Evolutionary conservation across 2,888 invertebrate species (phyloP).

Genomic region (Trissonchulus sp.): DNA sequence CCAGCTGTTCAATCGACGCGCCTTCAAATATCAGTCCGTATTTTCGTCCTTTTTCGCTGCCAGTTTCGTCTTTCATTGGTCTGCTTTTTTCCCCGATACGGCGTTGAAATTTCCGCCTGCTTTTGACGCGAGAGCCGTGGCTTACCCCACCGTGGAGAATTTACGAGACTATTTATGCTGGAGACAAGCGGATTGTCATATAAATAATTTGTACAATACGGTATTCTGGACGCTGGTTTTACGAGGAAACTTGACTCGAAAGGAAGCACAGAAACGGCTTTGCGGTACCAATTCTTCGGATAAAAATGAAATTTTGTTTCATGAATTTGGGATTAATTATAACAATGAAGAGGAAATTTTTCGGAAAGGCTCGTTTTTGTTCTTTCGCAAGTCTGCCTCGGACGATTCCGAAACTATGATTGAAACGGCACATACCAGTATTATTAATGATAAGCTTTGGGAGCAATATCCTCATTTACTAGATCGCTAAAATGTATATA

Average conservation of each 20-base stretch:
- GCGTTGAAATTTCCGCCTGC: slow-evolving; percentile 74
- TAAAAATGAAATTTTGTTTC: slow-evolving; percentile 86
- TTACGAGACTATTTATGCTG: slow-evolving; percentile 59
- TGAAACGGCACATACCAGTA: background rate
- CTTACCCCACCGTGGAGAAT: slow-evolving; percentile 80
- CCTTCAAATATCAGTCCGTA: slow-evolving; percentile 73
- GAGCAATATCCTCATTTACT: background rate
- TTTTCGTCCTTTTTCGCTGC: slow-evolving; percentile 81
- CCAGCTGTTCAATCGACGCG: slow-evolving; percentile 68
- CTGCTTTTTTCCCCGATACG: slow-evolving; percentile 66
- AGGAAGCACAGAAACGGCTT: slow-evolving; percentile 77
- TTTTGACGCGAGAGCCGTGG: slow-evolving; percentile 81
- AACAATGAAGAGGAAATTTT: slow-evolving; percentile 78
- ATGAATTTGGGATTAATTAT: slow-evolving; percentile 83
- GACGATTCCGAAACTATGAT: background rate
- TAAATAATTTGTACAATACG: slow-evolving; percentile 95
- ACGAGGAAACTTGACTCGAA: slow-evolving; percentile 66
- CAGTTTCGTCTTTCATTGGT: slow-evolving; percentile 80
- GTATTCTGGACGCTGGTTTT: slow-evolving; percentile 85
- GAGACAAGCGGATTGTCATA: slow-evolving; percentile 74
- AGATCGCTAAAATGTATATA: too few species aligned
- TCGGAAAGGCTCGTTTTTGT: slow-evolving; percentile 79
- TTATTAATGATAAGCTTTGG: background rate
- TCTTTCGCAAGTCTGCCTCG: background rate
- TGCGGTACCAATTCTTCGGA: slow-evolving; percentile 78